Conservation (phyloP, 53 echinoderm and acorn worm genomes). For the Zoroaster sp. region DNA sequence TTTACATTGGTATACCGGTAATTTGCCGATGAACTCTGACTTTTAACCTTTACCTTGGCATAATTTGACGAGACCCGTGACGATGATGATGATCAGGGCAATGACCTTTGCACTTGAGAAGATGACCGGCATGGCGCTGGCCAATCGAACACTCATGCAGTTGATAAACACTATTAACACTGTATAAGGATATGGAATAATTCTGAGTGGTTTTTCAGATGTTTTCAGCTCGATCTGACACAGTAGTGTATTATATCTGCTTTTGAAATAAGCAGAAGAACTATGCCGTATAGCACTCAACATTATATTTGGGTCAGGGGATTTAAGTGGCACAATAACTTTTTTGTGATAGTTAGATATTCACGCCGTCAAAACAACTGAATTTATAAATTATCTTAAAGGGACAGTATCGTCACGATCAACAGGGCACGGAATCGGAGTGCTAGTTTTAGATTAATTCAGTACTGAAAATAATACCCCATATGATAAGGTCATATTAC, state of each 20-base stretch:
- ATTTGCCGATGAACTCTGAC: too few relatives aligned
- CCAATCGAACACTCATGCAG: constrained; percentile 27
- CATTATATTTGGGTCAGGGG: neutral
- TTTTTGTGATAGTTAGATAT: neutral
- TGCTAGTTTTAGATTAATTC: too few relatives aligned
- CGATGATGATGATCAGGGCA: constrained; percentile 2
- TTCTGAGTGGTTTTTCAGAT: neutral
- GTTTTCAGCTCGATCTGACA: neutral
- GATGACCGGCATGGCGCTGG: neutral
- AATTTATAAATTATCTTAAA: too few relatives aligned
- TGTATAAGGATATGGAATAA: neutral
- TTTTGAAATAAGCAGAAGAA: neutral
- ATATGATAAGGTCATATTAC: too few relatives aligned
- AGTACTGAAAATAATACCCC: too few relatives aligned
- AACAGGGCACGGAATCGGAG: too few relatives aligned
- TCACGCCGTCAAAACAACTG: too few relatives aligned
- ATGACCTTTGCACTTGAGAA: constrained; percentile 27
- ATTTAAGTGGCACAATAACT: neutral
- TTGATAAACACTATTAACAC: constrained; percentile 26
- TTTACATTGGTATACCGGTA: too few relatives aligned
- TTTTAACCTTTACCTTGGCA: constrained; percentile 49
- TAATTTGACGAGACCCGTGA: constrained; percentile 13
- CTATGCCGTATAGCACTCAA: neutral
- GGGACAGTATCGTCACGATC: too few relatives aligned
- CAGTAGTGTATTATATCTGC: neutral